Base-by-base conservation (phyloP, 2,113 vertebrate genomes). In the Rattus rattus region DNA sequence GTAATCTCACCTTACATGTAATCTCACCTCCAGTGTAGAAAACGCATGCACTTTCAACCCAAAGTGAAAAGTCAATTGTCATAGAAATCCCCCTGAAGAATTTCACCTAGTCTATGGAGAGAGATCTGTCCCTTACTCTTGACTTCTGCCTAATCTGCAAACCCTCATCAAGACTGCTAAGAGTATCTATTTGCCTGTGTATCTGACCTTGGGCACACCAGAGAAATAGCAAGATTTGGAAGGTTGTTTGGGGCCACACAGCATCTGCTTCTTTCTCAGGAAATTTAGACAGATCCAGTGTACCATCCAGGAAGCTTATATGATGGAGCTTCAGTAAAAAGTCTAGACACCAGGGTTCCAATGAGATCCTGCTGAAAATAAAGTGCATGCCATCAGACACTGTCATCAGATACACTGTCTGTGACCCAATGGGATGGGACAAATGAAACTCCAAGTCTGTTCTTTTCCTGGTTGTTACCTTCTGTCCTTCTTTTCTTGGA, bases 101-200 rank as follows among this genome's bases (percentile, higher is more conserved):
- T 63, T 89, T 77, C 86, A 85, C 9, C 47, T 96, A 91, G 72
- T 65, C 43, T 65, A 81, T 67, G 69, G 13, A 47, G 70, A 88
- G 13, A 36, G 81, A 36, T 39, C 12, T 83, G 12, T 72, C 12
- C 17, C 72, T 92, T 91, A 17, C 33, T 89, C 24, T 67, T 72
- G 52, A 16, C 13, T 92, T 92, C 94, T 80, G 39, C 24, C n/a
- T 92, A 69, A 81, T 65, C 70, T 80, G 49, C 47, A 88, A 96
- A 75, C 17, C 2, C 1, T 6, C n/a, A 33, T 52, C 13, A 54
- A n/a, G 9, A 16, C 39, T 84, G 30, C 33, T 54, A 76, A 52
- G 47, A 24, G 11, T 92, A 13, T 85, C 49, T 84, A 67, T 65
- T 96, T 96, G 28, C 13, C 33, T 54, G 67, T 36, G 30, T 33